Conservation (phyloP, 2,888 invertebrate species). For the Galerucella calmariensis region DNA sequence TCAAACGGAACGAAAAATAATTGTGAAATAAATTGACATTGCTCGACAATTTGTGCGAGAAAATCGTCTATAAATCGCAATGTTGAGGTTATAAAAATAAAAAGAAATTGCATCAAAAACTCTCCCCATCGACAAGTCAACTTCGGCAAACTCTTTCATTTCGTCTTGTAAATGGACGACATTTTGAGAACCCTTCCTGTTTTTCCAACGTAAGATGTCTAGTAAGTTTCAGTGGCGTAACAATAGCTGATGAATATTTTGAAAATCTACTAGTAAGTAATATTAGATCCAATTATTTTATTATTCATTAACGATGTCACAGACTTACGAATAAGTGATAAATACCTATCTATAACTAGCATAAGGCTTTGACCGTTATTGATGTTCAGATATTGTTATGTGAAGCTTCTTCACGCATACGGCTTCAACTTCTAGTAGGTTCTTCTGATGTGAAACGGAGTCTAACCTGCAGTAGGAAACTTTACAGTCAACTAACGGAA, state of each 20-base stretch:
- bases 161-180: slow-evolving; percentile 6
- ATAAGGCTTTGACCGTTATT: too few relatives aligned
- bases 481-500: too few relatives aligned
- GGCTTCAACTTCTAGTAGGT: too few relatives aligned
- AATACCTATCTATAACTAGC: too few relatives aligned
- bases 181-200: slow-evolving; percentile 28
- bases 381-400: too few relatives aligned
- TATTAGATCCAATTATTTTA: too few relatives aligned
- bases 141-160: slow-evolving; percentile 15
- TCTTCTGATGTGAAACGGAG: too few relatives aligned
- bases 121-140: slow-evolving; percentile 18
- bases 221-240: slow-evolving; percentile 16
- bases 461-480: too few relatives aligned
- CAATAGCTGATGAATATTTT: background rate
- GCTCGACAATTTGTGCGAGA: background rate
- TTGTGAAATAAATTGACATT: background rate
- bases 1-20: background rate
- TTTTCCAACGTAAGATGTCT: slow-evolving; percentile 15
- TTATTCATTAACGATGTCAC: too few relatives aligned
- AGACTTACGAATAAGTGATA: too few relatives aligned
- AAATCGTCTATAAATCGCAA: slow-evolving; percentile 2
- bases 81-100: slow-evolving; percentile 7
- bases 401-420: too few relatives aligned
- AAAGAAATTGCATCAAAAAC: slow-evolving; percentile 19
- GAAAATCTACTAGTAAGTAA: too few relatives aligned